Percentiles rank a stretch among this genome's conserved stretches.
Conservation (phyloP, 2,888 invertebrate species). For the Melipona beecheii region DNA sequence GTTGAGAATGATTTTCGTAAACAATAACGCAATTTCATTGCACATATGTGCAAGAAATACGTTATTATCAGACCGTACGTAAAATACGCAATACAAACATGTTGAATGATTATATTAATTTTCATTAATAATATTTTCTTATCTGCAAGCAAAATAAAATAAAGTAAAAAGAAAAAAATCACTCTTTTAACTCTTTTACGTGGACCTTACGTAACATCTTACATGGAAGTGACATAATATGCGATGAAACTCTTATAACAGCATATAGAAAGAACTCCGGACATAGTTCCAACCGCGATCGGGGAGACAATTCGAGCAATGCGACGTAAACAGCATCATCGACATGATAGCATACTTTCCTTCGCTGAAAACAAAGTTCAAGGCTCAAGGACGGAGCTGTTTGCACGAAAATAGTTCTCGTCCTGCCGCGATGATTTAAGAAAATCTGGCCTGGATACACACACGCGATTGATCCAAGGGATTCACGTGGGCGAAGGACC, state of each 20-base stretch:
- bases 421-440: background rate
- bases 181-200: background rate
- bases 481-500: conserved; percentile 46
- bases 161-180: background rate
- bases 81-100: background rate
- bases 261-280: background rate
- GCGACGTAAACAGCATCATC: conserved; percentile 14
- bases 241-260: background rate
- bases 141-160: background rate
- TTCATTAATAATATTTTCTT: background rate
- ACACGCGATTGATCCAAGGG: background rate
- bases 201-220: background rate
- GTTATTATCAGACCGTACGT: background rate
- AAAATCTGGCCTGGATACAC: conserved; percentile 3
- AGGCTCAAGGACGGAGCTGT: conserved; percentile 15
- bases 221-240: background rate
- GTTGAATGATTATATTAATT: background rate
- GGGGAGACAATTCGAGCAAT: background rate
- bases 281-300: background rate
- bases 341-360: background rate
- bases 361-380: conserved; percentile 33
- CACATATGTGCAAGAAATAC: background rate
- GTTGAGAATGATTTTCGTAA: background rate
- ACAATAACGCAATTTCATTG: background rate
- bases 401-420: conserved; percentile 2